Evolutionary conservation across 2,888 invertebrate genomes (phyloP).

Genomic region (Nomada lathburiana): DNA sequence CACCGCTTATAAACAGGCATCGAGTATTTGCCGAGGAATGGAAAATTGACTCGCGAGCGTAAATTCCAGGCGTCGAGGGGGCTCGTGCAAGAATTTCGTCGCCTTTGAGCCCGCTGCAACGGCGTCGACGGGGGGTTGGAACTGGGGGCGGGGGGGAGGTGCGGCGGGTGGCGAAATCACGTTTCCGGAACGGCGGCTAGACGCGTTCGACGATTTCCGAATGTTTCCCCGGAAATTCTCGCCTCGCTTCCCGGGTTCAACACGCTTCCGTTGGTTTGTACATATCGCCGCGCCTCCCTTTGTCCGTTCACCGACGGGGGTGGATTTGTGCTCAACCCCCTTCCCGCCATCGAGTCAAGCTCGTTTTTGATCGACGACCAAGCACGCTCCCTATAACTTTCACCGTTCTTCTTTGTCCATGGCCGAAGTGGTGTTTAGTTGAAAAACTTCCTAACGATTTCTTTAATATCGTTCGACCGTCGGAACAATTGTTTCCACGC

Average conservation of each 20-base stretch:
- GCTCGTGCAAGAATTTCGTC: conserved; percentile 45
- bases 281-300: conserved; percentile 57
- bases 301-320: conserved; percentile 18
- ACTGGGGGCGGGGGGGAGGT: conserved; percentile 14
- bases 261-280: conserved; percentile 68
- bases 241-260: conserved; percentile 69
- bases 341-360: conserved; percentile 10
- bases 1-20: conserved; percentile 60
- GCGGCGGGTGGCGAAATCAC: conserved; percentile 63
- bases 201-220: conserved; percentile 72
- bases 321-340: conserved; percentile 32
- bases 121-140: not conserved
- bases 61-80: conserved; percentile 50
- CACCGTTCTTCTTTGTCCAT: not conserved
- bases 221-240: conserved; percentile 73
- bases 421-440: too few species aligned
- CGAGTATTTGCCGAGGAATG: conserved; percentile 57
- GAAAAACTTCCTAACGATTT: too few species aligned
- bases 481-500: too few species aligned
- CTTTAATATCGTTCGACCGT: too few species aligned
- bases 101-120: conserved; percentile 41
- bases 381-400: not conserved
- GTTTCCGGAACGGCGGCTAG: conserved; percentile 71
- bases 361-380: conserved; percentile 26
- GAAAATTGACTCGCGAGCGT: conserved; percentile 55